phyloP scores from a whole-genome alignment of 2,113 vertebrate species.

The Rana temporaria region DNA sequence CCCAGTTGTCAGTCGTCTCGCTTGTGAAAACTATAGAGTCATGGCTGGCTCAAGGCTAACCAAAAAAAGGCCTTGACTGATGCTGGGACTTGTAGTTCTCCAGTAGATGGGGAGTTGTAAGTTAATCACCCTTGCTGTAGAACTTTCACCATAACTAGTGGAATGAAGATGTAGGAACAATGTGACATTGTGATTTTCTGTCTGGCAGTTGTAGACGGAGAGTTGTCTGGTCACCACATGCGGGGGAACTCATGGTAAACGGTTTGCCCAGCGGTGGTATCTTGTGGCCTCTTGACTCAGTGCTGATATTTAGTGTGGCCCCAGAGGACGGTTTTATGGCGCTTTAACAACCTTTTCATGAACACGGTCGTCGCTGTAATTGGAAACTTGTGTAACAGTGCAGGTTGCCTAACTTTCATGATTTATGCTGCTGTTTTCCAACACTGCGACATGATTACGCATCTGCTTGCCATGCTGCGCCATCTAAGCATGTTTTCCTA shows the following conservation, averaged over 20 bases:
- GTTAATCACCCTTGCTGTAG: not conserved
- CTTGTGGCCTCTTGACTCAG: conserved; percentile 5
- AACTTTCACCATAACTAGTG: not conserved
- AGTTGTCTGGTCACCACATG: conserved; percentile 30
- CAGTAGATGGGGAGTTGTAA: too few species aligned
- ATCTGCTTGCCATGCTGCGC: conserved; percentile 9
- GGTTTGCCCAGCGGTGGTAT: conserved; percentile 1
- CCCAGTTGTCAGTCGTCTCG: too few species aligned
- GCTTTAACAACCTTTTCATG: conserved; percentile 14
- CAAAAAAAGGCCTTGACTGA: too few species aligned
- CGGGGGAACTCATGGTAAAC: not conserved
- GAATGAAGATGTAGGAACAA: not conserved
- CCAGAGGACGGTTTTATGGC: conserved; percentile 30
- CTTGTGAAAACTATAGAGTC: too few species aligned
- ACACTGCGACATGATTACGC: not conserved
- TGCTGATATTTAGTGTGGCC: conserved; percentile 3
- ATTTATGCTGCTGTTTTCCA: conserved; percentile 9
- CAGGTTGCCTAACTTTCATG: not conserved
- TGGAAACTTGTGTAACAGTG: conserved; percentile 12
- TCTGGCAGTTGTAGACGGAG: not conserved
- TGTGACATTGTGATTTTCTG: not conserved
- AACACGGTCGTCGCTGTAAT: conserved; percentile 3
- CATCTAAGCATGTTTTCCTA: too few species aligned
- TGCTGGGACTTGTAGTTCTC: too few species aligned
- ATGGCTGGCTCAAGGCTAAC: too few species aligned